Conservation (phyloP, 2,113 vertebrate genomes). For the Prionailurus viverrinus region DNA sequence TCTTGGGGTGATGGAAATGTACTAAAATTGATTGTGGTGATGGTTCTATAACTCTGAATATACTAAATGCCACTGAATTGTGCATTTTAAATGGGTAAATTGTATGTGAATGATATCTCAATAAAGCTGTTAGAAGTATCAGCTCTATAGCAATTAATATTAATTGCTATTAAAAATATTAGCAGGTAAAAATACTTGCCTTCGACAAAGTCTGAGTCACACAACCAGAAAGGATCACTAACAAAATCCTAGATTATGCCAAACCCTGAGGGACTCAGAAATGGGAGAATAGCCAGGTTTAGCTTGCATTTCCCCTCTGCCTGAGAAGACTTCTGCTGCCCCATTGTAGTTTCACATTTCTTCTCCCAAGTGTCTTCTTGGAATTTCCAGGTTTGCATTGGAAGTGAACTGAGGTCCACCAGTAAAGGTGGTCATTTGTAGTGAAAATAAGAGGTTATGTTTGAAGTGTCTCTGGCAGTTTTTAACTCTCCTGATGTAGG, state of each 20-base stretch:
- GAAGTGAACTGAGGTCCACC: background rate
- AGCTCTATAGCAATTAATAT: background rate
- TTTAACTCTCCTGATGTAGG: background rate
- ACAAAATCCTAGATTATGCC: background rate
- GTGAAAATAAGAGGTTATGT: background rate
- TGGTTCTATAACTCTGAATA: background rate
- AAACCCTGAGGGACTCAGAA: background rate
- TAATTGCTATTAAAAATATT: background rate
- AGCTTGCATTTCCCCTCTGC: background rate
- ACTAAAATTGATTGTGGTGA: background rate
- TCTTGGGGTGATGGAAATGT: background rate
- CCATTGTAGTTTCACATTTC: background rate
- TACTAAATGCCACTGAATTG: background rate
- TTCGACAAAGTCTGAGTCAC: background rate
- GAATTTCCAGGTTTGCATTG: background rate
- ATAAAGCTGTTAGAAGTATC: background rate
- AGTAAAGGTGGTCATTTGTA: background rate
- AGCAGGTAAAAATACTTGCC: background rate
- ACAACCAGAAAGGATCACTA: background rate
- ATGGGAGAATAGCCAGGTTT: background rate
- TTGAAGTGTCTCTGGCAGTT: background rate
- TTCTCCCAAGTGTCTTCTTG: background rate
- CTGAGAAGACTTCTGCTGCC: background rate
- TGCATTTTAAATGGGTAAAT: background rate
- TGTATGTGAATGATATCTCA: background rate